These are phyloP conservation scores for Diadromus collaris DNA, from an alignment of 2,888 invertebrate genomes.

Conservation along the genomic window DNA sequence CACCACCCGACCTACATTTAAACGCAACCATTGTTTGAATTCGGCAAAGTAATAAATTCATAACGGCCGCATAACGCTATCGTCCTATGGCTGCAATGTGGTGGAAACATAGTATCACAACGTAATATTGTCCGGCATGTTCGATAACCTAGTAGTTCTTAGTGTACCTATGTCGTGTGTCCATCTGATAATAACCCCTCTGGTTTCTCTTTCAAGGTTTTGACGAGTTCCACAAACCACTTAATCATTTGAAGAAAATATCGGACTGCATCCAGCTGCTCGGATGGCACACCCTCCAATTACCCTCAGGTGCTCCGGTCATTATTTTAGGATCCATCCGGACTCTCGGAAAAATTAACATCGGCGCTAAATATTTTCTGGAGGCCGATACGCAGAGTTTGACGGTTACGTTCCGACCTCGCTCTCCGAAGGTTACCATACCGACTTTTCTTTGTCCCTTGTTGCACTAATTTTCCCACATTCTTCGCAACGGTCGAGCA, in stretches of 20 bases:
- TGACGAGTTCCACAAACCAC: background rate
- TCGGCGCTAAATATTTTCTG: constrained; percentile 67
- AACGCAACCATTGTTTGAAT: constrained; percentile 65
- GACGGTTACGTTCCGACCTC: constrained; percentile 67
- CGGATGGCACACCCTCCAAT: constrained; percentile 66
- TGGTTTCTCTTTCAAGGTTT: constrained; percentile 11
- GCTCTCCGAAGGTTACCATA: constrained; percentile 69
- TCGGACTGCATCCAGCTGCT: constrained; percentile 72
- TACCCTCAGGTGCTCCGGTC: constrained; percentile 66
- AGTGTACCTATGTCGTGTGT: constrained; percentile 69
- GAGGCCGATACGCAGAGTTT: constrained; percentile 68
- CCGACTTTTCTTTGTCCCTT: constrained; percentile 66
- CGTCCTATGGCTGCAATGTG: constrained; percentile 70
- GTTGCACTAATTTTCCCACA: constrained; percentile 15
- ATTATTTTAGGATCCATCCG: constrained; percentile 69
- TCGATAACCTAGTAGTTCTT: constrained; percentile 72
- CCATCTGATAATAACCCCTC: constrained; percentile 72
- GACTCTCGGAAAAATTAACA: constrained; percentile 67
- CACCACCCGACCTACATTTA: constrained; percentile 68
- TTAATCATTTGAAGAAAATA: constrained; percentile 62
- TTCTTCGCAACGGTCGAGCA: constrained; percentile 26
- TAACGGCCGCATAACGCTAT: constrained; percentile 67
- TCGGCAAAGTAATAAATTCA: constrained; percentile 66
- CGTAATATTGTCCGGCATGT: constrained; percentile 65
- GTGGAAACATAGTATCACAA: constrained; percentile 74